These are phyloP conservation scores for Chrysogorgia sp. DNA, from an alignment of 92 coral and sea anemone species.

Conservation along the genomic window DNA sequence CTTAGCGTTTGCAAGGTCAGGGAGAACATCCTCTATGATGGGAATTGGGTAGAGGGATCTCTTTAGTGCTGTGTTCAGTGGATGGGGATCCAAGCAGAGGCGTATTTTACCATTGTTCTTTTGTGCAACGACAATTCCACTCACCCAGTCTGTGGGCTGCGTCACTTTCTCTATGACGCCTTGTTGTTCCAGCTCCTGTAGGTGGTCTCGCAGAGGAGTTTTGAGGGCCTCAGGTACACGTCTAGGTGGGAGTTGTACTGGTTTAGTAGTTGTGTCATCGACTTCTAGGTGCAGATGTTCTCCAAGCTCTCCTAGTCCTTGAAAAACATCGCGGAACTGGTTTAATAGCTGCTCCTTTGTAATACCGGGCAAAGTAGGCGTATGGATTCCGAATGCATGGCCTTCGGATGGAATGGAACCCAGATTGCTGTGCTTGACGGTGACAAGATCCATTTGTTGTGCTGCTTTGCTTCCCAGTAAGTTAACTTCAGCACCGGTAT, in stretches of 20 bases:
- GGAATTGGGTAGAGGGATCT: slow-evolving; percentile 31
- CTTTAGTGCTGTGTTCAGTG: slow-evolving; percentile 35
- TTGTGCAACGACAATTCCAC: slow-evolving; percentile 1
- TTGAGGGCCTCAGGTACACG: slow-evolving; percentile 25
- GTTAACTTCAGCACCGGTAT: not conserved
- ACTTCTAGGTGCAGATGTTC: slow-evolving; percentile 8
- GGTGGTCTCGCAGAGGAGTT: slow-evolving; percentile 2
- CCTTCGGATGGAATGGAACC: not conserved
- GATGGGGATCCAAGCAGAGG: slow-evolving; percentile 21
- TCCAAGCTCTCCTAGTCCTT: slow-evolving; percentile 18
- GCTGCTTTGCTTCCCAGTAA: not conserved
- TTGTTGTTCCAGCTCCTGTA: not conserved
- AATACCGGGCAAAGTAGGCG: not conserved
- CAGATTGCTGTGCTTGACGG: not conserved
- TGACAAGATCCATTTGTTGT: not conserved
- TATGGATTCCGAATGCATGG: not conserved
- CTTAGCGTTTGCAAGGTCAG: slow-evolving; percentile 18
- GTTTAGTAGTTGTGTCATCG: not conserved
- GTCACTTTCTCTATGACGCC: slow-evolving; percentile 13
- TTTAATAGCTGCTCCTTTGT: not conserved
- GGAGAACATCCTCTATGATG: slow-evolving; percentile 37
- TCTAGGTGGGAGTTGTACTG: slow-evolving; percentile 20
- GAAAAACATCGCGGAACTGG: slow-evolving; percentile 1
- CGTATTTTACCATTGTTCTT: slow-evolving; percentile 21
- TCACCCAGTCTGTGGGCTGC: slow-evolving; percentile 39